Conservation (phyloP, 1,140 invertebrate genomes). For the Cydia strobilella region DNA sequence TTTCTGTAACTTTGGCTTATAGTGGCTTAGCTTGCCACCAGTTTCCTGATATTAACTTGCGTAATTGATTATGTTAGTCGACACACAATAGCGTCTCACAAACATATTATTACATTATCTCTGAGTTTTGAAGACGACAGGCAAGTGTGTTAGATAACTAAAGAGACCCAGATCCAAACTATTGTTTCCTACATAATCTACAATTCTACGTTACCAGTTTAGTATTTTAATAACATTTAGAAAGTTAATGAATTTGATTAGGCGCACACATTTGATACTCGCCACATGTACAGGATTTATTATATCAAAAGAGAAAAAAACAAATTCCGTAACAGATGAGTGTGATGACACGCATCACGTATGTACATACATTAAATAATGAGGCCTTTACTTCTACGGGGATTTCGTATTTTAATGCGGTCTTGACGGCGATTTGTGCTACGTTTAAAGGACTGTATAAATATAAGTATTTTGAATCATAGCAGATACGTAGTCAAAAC, state of each 20-base stretch:
- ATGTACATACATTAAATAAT: no score
- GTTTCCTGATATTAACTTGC: neutral
- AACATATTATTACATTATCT: conserved; percentile 23
- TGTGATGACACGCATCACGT: no score
- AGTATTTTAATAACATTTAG: neutral
- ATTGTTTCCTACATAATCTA: neutral
- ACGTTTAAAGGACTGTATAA: no score
- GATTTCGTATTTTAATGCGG: no score
- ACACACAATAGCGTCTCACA: neutral
- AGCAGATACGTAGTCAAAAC: no score
- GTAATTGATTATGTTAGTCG: conserved; percentile 17
- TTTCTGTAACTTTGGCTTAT: neutral
- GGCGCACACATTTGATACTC: neutral
- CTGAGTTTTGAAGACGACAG: conserved; percentile 6
- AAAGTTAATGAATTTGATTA: neutral
- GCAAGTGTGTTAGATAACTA: conserved; percentile 10
- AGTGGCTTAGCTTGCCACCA: neutral
- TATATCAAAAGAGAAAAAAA: no score
- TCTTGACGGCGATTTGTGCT: no score
- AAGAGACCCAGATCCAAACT: conserved; percentile 4
- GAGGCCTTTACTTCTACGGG: no score
- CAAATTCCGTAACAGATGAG: no score
- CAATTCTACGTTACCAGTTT: neutral
- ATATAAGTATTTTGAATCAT: no score
- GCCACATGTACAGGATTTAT: no score